These are phyloP conservation scores for Meiosimyza platycephala DNA, from an alignment of 2,888 invertebrate species.

Conservation along the genomic window DNA sequence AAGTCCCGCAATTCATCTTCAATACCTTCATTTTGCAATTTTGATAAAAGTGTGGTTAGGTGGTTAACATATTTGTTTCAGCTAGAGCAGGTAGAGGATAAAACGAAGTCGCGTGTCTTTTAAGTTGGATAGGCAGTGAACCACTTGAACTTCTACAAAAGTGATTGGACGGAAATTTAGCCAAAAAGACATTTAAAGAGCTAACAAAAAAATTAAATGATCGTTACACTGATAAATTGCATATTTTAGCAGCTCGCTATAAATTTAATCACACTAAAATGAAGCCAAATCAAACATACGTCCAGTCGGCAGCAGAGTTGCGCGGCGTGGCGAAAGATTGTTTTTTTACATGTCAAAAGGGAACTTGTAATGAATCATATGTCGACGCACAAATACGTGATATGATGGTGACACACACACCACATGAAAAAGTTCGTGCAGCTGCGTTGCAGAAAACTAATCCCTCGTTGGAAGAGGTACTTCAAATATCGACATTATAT, in stretches of 20 bases:
- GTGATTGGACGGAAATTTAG: constrained; percentile 28
- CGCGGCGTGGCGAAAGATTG: constrained; percentile 39
- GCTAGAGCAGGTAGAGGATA: constrained; percentile 1
- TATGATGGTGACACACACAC: constrained; percentile 24
- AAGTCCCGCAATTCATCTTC: neutral
- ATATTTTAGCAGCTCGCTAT: constrained; percentile 35
- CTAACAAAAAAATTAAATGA: no score
- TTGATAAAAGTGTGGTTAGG: no score
- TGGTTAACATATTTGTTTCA: no score
- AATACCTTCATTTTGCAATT: no score
- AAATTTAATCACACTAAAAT: neutral
- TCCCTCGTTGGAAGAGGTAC: constrained; percentile 33
- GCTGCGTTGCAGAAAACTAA: constrained; percentile 34
- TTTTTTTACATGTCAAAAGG: constrained; percentile 35
- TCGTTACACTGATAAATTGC: constrained; percentile 33
- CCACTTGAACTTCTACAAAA: no score
- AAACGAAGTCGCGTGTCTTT: constrained; percentile 23
- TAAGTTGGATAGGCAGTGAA: constrained; percentile 26
- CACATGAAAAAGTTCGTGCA: constrained; percentile 36
- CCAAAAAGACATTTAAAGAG: constrained; percentile 27
- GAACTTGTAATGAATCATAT: constrained; percentile 3
- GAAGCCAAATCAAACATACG: constrained; percentile 27
- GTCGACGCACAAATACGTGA: no score
- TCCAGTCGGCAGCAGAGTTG: constrained; percentile 38
- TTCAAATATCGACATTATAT: constrained; percentile 30